These are phyloP conservation scores for Branchipolynoe longqiensis DNA, from an alignment of 2,888 invertebrate genomes.

Conservation along the genomic window DNA sequence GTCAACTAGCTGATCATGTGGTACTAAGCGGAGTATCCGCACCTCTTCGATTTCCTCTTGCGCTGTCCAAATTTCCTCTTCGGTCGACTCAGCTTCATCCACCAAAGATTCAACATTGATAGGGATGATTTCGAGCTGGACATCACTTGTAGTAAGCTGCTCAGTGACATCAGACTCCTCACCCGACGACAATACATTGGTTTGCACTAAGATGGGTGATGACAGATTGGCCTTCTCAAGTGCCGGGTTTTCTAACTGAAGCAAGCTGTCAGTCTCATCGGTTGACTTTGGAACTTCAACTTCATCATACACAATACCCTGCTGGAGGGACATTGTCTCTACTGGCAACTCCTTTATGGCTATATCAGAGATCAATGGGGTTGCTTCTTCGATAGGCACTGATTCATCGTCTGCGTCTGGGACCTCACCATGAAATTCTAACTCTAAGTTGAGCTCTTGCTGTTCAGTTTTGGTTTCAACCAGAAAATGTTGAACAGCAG, in stretches of 20 bases:
- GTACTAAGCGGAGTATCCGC: slow-evolving; percentile 15
- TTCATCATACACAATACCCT: neutral
- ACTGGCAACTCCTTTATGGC: slow-evolving; percentile 18
- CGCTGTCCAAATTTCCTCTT: slow-evolving; percentile 43
- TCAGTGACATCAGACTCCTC: slow-evolving; percentile 1
- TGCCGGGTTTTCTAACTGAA: neutral
- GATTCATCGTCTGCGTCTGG: neutral
- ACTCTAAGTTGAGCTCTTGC: slow-evolving; percentile 10
- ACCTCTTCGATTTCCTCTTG: slow-evolving; percentile 33
- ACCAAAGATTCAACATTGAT: neutral
- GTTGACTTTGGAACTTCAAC: neutral
- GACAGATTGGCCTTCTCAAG: neutral
- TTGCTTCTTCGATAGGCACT: slow-evolving; percentile 3
- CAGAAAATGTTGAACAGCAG: neutral
- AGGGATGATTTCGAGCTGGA: too few relatives aligned
- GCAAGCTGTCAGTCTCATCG: neutral
- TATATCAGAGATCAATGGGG: neutral
- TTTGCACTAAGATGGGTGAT: neutral
- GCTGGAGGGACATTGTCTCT: neutral
- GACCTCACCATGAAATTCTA: neutral
- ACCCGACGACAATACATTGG: neutral
- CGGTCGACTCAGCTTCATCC: neutral
- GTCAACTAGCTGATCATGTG: neutral
- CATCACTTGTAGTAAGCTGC: neutral
- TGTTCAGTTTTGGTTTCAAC: slow-evolving; percentile 7